phyloP scores from a whole-genome alignment of 1,140 invertebrate species.

The Scaptomyza pallida region DNA sequence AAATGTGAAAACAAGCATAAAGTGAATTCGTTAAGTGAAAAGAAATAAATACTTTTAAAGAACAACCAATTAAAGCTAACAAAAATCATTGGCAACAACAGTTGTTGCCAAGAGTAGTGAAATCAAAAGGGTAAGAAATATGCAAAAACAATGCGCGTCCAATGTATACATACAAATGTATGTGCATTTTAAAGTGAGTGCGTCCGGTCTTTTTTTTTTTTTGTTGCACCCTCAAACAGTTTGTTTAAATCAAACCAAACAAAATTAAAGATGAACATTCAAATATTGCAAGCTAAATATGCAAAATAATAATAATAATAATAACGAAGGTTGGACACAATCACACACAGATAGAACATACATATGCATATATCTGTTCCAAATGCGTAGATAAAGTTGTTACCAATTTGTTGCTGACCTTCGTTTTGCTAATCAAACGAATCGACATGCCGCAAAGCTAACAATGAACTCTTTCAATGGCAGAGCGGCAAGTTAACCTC shows the following conservation, averaged over 20 bases:
- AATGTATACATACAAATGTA: background rate
- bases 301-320: background rate
- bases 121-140: conserved; percentile 13
- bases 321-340: conserved; percentile 38
- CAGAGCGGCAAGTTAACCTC: conserved; percentile 52
- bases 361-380: conserved; percentile 23
- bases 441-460: conserved; percentile 37
- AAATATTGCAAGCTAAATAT: conserved; percentile 26
- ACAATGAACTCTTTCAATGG: conserved; percentile 75
- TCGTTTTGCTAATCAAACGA: conserved; percentile 57
- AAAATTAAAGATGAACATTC: conserved; percentile 14
- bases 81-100: background rate
- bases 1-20: conserved; percentile 26
- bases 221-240: too few relatives aligned
- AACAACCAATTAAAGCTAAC: background rate
- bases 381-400: conserved; percentile 48
- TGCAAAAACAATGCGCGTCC: conserved; percentile 4
- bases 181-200: too few relatives aligned
- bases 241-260: background rate
- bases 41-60: conserved; percentile 4
- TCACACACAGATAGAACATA: conserved; percentile 26
- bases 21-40: conserved; percentile 12
- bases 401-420: conserved; percentile 67
- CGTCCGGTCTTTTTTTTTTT: conserved; percentile 4
- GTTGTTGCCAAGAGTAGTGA: conserved; percentile 14